Evolutionary conservation across 2,888 invertebrate genomes (phyloP).

Genomic region (Tenthredo distinguenda): DNA sequence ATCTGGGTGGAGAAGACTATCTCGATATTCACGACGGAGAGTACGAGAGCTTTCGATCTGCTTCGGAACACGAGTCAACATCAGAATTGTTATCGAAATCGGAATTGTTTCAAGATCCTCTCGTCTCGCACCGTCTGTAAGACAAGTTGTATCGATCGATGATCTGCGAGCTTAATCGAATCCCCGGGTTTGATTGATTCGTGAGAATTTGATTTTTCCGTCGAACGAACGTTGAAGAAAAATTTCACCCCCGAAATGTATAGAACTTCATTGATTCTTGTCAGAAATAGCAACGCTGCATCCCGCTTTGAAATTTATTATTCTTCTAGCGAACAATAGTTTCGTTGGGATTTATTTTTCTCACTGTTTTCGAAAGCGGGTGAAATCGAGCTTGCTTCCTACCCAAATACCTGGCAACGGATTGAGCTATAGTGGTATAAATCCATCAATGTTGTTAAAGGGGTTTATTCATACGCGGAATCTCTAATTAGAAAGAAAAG

Average conservation of each 20-base stretch:
- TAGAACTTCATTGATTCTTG: background rate
- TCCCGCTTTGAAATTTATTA: background rate
- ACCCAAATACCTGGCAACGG: background rate
- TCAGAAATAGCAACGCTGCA: background rate
- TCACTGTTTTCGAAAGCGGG: background rate
- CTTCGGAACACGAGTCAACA: background rate
- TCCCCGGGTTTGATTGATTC: background rate
- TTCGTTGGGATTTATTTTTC: background rate
- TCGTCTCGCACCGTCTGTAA: slow-evolving; percentile 17
- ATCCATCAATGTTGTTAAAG: background rate
- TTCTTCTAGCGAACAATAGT: slow-evolving; percentile 24
- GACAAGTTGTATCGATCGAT: background rate
- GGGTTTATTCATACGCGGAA: slow-evolving; percentile 1
- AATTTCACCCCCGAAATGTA: background rate
- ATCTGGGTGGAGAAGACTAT: background rate
- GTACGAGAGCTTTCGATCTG: background rate
- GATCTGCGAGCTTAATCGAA: background rate
- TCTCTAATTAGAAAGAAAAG: slow-evolving; percentile 29
- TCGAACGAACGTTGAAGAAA: background rate
- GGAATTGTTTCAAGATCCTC: slow-evolving; percentile 29
- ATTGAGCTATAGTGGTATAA: background rate
- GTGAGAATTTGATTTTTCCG: background rate
- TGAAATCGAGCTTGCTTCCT: background rate
- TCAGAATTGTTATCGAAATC: background rate
- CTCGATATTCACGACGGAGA: background rate